Evolutionary conservation across 1,140 invertebrate species (phyloP), one percentile per base, ranked within the genome.

Genomic region (Propsilocerus akamusi): DNA sequence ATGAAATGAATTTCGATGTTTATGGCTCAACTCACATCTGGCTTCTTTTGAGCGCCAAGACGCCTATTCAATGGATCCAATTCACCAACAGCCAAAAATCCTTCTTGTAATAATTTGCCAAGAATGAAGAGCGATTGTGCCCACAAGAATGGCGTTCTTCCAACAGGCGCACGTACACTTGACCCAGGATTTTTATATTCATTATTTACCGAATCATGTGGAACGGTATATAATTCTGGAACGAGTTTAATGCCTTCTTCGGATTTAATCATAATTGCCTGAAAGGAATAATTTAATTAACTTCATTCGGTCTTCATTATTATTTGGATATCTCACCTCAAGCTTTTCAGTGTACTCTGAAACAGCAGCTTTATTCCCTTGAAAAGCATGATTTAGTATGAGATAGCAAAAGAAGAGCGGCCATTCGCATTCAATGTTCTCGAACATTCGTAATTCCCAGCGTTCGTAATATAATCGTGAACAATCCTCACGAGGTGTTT

Each of bases 351-450:
- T 76, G 56, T 87, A 91, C 53, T 81, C 75, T 50, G 67, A 64
- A 41, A 85, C 77, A 53, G 72, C 72, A 47, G 82, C 78, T 61
- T 83, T 80, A 63, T 97, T 83, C 23, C 81, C 84, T 75, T 84
- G 81, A 68, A 98, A 99, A 57, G 87, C 83, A 59, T 85, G 86
- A 68, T 99, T 94, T 11, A 99, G 68, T 53, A 97, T 83, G 26
- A 98, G 72, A 60, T 97, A 97, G 61, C 93, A 97, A 65, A 89
- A 95, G 66, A 99, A 99, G 49, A 99, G 62, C 5, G 97, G 97
- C 96, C 97, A 99, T 72, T 99, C 94, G 69, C 95, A 98, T 71
- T 99, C 97, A 59, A 99, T 98, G 56, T 96, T 91, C 68, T 99
- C 96, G 77, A 99, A 99, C 76, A 94, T 87, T 66, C 92, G 78